Percentiles rank a stretch among this genome's conserved stretches.
These are phyloP conservation scores for Drosophila lacteicornis DNA, from an alignment of 1,140 invertebrate genomes.

Conservation along the genomic window DNA sequence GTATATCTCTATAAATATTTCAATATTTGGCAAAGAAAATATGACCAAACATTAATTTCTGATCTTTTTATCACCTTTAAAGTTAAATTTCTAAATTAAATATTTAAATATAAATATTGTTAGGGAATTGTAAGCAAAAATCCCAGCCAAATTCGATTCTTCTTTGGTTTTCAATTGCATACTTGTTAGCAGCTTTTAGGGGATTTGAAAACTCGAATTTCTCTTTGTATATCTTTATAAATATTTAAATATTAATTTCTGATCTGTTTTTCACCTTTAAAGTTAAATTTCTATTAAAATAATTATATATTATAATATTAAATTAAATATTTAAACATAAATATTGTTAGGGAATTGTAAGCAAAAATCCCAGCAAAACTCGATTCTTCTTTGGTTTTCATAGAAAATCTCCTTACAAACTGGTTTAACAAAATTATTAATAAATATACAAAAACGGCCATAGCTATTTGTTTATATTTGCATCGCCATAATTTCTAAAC, in stretches of 20 bases:
- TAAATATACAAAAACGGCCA: not conserved
- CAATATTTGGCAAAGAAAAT: not conserved
- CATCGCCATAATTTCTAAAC: not conserved
- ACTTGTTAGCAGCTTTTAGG: too few species aligned
- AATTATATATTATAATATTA: too few species aligned
- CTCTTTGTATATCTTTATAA: not conserved
- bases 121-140: not conserved
- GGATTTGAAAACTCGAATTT: too few species aligned
- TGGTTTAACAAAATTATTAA: not conserved
- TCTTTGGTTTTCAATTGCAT: not conserved
- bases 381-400: not conserved
- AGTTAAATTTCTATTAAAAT: too few species aligned
- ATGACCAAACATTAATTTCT: too few species aligned
- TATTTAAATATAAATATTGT: not conserved
- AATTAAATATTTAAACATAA: too few species aligned
- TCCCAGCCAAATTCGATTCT: not conserved
- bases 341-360: not conserved
- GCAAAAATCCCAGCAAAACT: not conserved
- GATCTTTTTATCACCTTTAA: too few species aligned
- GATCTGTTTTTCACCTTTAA: too few species aligned
- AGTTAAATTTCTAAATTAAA: too few species aligned
- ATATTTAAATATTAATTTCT: not conserved
- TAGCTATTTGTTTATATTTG: constrained; percentile 5
- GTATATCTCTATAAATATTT: not conserved
- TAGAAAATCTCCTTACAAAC: too few species aligned